These are phyloP conservation scores for Mus spretus DNA, from an alignment of 2,797 vertebrate species.

Conservation along the genomic window DNA sequence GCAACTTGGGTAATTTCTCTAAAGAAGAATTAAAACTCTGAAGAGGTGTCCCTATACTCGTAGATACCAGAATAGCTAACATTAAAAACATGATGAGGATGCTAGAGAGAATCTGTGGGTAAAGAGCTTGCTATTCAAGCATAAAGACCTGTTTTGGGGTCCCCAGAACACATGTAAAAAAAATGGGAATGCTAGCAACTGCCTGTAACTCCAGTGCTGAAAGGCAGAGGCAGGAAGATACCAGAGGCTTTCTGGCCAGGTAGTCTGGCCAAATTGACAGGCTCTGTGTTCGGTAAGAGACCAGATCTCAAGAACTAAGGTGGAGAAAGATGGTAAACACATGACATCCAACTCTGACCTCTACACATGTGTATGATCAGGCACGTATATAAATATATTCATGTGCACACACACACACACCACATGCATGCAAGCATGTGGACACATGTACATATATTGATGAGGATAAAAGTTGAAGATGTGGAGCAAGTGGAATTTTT, in stretches of 20 bases:
- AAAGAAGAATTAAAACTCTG: conserved; percentile 21
- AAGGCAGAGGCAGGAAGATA: not conserved
- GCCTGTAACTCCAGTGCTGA: too few species aligned
- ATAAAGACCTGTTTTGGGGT: not conserved
- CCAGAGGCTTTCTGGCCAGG: not conserved
- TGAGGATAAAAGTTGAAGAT: not conserved
- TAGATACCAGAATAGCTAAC: not conserved
- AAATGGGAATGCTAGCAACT: not conserved
- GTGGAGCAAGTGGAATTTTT: not conserved
- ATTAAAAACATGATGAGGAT: not conserved
- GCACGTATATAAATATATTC: not conserved
- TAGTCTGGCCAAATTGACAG: not conserved
- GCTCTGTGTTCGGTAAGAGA: not conserved
- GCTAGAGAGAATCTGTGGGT: not conserved
- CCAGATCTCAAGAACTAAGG: not conserved
- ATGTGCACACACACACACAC: too few species aligned
- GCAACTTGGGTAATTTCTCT: too few species aligned
- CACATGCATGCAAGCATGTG: not conserved
- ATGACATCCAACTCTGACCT: not conserved
- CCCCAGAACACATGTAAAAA: not conserved
- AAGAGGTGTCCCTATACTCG: not conserved
- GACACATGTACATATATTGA: not conserved
- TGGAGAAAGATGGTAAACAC: not conserved
- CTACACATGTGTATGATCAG: not conserved
- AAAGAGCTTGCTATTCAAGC: not conserved